Percentiles rank a stretch among this genome's conserved stretches.
Evolutionary conservation across 2,888 invertebrate genomes (phyloP).

Genomic region (Lepidocyrtoides sp.): DNA sequence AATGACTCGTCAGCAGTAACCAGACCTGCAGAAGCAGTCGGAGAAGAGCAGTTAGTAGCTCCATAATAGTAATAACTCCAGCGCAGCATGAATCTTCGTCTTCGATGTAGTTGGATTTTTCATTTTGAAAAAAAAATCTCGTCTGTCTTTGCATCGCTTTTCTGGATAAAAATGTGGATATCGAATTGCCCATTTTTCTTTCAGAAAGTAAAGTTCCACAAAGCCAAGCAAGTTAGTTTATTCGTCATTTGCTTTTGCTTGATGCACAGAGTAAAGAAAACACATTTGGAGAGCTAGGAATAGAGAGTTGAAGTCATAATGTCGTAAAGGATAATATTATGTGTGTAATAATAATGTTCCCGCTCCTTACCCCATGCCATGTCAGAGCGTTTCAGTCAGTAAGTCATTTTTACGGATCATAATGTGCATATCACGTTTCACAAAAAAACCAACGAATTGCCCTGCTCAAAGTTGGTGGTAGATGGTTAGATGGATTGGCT

Average conservation of each 20-base stretch:
- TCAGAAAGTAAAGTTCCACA: background rate
- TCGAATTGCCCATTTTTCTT: background rate
- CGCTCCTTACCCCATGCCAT: conserved; percentile 22
- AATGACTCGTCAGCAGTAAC: conserved; percentile 28
- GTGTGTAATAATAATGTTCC: conserved; percentile 13
- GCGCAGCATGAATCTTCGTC: conserved; percentile 25
- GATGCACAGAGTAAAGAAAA: too few relatives aligned
- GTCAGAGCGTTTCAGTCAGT: conserved; percentile 57
- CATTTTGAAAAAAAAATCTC: background rate
- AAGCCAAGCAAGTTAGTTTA: background rate
- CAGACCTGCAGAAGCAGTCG: conserved; percentile 1
- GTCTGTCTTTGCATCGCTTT: background rate
- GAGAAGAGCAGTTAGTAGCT: conserved; percentile 8
- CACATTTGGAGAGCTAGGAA: background rate
- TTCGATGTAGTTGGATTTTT: background rate
- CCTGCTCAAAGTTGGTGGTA: conserved; percentile 23
- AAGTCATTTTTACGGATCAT: conserved; percentile 66
- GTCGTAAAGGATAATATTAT: background rate
- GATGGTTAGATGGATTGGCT: background rate
- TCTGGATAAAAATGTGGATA: conserved; percentile 4
- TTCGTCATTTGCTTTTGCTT: background rate
- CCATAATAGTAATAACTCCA: conserved; percentile 33
- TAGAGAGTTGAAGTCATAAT: conserved; percentile 4
- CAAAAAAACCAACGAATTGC: background rate
- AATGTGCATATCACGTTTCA: conserved; percentile 68